These are phyloP conservation scores for Proteles cristata DNA, from an alignment of 2,113 vertebrate species.

Conservation along the genomic window DNA sequence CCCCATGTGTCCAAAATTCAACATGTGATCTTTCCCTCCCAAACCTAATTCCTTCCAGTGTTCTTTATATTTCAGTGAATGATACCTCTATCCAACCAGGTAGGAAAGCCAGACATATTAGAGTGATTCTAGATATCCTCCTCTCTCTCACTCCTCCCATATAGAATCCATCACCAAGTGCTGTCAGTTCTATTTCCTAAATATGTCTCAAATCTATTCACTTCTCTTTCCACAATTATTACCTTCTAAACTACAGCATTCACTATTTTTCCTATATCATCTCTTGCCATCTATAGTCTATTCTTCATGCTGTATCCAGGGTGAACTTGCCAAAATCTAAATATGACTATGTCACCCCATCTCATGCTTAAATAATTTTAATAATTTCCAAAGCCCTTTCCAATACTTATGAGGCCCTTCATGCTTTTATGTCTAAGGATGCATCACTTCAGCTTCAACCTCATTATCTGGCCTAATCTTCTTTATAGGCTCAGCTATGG, in stretches of 20 bases:
- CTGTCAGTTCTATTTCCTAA: not conserved
- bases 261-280: not conserved
- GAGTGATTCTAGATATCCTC: not conserved
- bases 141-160: not conserved
- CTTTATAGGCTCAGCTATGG: not conserved
- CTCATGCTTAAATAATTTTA: not conserved
- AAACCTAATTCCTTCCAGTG: not conserved
- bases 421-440: not conserved
- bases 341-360: not conserved
- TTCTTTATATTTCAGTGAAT: slow-evolving; percentile 24
- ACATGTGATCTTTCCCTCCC: not conserved
- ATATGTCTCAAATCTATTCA: not conserved
- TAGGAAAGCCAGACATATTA: not conserved
- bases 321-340: not conserved
- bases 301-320: not conserved
- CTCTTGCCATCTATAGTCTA: not conserved
- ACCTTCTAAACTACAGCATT: not conserved
- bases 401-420: not conserved
- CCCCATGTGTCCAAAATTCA: not conserved
- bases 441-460: not conserved
- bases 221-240: not conserved
- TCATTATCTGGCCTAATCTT: slow-evolving; percentile 7
- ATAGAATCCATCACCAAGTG: not conserved
- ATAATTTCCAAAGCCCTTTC: not conserved
- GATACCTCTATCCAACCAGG: not conserved